Conservation (phyloP, 2,113 vertebrate species). For the Zosterops borbonicus region DNA sequence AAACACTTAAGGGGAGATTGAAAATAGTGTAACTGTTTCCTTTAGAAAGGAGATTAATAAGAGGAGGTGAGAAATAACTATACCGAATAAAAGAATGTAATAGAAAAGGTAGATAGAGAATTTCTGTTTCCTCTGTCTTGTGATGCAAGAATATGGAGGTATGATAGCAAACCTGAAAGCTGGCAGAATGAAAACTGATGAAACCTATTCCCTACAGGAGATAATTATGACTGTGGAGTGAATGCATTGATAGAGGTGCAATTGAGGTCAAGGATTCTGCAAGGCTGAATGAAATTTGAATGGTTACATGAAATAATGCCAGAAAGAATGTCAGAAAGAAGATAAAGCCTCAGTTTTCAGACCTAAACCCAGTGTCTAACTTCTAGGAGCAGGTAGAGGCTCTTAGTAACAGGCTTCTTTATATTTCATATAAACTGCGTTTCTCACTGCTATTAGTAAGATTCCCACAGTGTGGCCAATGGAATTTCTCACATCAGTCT, state of each 20-base stretch:
- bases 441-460: background rate
- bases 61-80: background rate
- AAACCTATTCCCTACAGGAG: background rate
- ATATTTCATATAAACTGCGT: background rate
- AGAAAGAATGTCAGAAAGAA: background rate
- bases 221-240: background rate
- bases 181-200: background rate
- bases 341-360: background rate
- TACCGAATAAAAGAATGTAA: background rate
- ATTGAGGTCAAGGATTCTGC: background rate
- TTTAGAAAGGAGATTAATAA: background rate
- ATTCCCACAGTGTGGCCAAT: background rate
- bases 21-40: background rate
- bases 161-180: background rate
- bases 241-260: background rate
- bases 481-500: background rate
- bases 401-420: background rate
- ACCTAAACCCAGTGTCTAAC: background rate
- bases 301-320: background rate
- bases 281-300: background rate
- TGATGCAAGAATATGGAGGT: background rate
- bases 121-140: background rate
- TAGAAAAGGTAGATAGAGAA: background rate
- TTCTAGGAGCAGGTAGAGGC: background rate
- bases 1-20: background rate